Conservation (phyloP, 2,888 invertebrate genomes). For the Phortica magna region DNA sequence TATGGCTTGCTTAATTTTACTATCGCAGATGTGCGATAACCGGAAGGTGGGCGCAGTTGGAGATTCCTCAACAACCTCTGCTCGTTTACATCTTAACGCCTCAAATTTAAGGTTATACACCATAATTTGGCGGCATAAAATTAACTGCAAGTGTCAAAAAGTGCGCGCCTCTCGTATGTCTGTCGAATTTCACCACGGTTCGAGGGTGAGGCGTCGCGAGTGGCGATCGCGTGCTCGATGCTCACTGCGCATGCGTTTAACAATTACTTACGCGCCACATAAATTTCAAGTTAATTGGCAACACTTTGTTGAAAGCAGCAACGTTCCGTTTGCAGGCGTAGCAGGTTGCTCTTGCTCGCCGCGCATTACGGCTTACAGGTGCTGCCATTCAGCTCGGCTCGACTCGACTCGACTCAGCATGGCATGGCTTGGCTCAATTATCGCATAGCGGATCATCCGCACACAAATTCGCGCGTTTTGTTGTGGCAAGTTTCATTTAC, state of each 20-base stretch:
- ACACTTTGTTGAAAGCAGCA: slow-evolving; percentile 23
- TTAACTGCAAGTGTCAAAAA: slow-evolving; percentile 29
- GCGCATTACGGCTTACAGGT: not conserved
- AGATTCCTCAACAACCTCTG: slow-evolving; percentile 23
- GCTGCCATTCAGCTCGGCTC: not conserved
- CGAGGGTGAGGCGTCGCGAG: not conserved
- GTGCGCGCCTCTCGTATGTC: not conserved
- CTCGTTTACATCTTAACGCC: not conserved
- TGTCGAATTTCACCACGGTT: not conserved
- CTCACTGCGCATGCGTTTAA: slow-evolving; percentile 14
- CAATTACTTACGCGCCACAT: slow-evolving; percentile 33
- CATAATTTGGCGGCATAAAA: slow-evolving; percentile 30
- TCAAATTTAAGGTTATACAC: not conserved
- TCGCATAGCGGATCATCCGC: slow-evolving; percentile 17
- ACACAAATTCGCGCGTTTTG: not conserved
- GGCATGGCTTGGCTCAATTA: slow-evolving; percentile 9
- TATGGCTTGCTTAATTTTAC: not conserved
- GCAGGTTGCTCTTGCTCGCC: too few species aligned
- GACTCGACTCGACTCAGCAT: not conserved
- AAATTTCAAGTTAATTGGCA: slow-evolving; percentile 35
- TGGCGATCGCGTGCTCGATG: not conserved
- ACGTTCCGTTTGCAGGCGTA: not conserved
- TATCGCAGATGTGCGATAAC: not conserved
- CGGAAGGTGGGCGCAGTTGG: slow-evolving; percentile 26
- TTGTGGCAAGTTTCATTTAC: not conserved